Evolutionary conservation across 2,797 vertebrate genomes (phyloP).

Genomic region (Emys orbicularis): DNA sequence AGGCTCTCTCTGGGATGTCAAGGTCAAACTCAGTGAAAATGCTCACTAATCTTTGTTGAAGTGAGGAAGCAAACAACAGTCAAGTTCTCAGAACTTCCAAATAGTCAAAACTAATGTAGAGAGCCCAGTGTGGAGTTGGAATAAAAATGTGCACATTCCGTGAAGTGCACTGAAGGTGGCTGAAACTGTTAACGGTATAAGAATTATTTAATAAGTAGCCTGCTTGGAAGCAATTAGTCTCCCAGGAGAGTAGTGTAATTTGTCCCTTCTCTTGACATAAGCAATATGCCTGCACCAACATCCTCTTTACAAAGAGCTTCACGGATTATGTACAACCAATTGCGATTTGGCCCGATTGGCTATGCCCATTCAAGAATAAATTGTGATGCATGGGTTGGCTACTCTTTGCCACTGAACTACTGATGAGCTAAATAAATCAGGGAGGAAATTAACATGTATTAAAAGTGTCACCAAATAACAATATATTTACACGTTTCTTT

Average conservation of each 20-base stretch:
- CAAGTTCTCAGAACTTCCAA: conserved; percentile 15
- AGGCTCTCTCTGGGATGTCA: conserved; percentile 7
- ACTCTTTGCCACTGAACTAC: conserved; percentile 15
- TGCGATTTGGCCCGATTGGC: background rate
- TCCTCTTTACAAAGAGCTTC: background rate
- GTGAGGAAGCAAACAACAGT: conserved; percentile 27
- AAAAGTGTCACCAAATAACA: conserved; percentile 71
- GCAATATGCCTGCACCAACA: background rate
- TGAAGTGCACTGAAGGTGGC: conserved; percentile 23
- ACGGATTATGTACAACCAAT: background rate
- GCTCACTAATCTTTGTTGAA: conserved; percentile 73
- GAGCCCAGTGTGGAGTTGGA: conserved; percentile 24
- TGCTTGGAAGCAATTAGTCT: conserved; percentile 50
- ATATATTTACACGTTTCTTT: conserved; percentile 80
- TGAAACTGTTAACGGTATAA: conserved; percentile 28
- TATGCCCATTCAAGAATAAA: background rate
- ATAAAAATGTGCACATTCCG: conserved; percentile 22
- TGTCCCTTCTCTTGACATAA: conserved; percentile 20
- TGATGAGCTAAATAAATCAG: conserved; percentile 56
- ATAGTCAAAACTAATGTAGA: conserved; percentile 34
- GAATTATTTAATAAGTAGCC: conserved; percentile 62
- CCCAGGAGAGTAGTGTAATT: conserved; percentile 18
- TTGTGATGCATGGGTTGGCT: background rate
- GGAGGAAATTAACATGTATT: conserved; percentile 52
- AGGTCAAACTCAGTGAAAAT: conserved; percentile 62